phyloP scores from a whole-genome alignment of 2,888 invertebrate genomes.

The Mycalesis mineus region DNA sequence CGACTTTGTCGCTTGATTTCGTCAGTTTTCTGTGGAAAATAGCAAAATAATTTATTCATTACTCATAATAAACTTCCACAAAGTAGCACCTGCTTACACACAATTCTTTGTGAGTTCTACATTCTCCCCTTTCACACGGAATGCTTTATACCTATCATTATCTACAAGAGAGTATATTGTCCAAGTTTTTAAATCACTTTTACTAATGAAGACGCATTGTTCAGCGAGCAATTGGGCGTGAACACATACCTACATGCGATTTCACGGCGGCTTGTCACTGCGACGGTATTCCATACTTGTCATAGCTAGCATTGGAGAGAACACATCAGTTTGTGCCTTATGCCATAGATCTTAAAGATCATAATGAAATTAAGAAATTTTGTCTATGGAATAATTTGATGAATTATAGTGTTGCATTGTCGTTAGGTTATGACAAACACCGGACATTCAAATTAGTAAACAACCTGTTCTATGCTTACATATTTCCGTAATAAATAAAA shows the following conservation, averaged over 20 bases:
- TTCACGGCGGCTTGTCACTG: constrained; percentile 47
- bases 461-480: too few species aligned
- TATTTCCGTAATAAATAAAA: too few species aligned
- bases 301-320: neutral
- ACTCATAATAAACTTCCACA: too few species aligned
- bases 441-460: neutral
- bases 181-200: constrained; percentile 2
- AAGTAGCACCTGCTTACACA: too few species aligned
- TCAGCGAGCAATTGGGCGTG: constrained; percentile 25
- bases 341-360: neutral
- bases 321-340: neutral
- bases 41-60: too few species aligned
- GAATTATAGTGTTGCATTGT: neutral
- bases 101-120: too few species aligned
- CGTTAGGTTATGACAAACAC: neutral
- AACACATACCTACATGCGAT: constrained; percentile 40
- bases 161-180: too few species aligned
- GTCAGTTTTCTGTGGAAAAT: too few species aligned
- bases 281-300: neutral
- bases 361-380: too few species aligned
- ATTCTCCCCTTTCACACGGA: too few species aligned
- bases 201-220: constrained; percentile 1
- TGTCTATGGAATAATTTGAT: neutral
- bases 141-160: neutral
- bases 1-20: too few species aligned